phyloP scores from a whole-genome alignment of 2,888 invertebrate genomes.

The Eilema caniola region DNA sequence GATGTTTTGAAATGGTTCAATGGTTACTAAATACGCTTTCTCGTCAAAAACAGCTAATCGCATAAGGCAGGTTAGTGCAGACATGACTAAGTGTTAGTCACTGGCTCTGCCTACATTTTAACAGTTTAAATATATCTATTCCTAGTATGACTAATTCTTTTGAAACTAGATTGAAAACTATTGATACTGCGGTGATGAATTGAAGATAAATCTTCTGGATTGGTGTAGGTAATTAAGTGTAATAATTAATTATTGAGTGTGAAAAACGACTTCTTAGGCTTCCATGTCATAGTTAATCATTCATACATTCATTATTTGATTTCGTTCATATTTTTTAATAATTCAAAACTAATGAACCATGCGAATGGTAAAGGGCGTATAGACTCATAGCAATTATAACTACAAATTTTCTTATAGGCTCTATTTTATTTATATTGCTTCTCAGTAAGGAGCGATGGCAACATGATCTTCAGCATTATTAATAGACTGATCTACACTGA shows the following conservation, averaged over 20 bases:
- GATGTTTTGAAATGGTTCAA: too few relatives aligned
- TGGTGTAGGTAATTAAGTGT: background rate
- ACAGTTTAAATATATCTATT: conserved; percentile 24
- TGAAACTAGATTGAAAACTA: conserved; percentile 13
- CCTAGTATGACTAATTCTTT: conserved; percentile 21
- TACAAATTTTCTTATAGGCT: background rate
- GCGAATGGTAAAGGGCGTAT: too few relatives aligned
- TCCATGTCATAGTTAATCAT: background rate
- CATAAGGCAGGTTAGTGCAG: background rate
- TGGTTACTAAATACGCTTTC: too few relatives aligned
- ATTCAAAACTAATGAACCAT: too few relatives aligned
- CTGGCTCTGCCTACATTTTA: conserved; percentile 12
- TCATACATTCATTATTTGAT: background rate
- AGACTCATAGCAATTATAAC: too few relatives aligned
- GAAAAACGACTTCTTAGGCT: background rate
- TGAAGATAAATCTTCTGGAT: background rate
- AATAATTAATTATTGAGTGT: background rate
- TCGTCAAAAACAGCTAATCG: background rate
- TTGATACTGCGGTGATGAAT: conserved; percentile 9
- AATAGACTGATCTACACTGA: too few relatives aligned
- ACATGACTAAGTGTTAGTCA: conserved; percentile 19
- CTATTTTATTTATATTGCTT: background rate
- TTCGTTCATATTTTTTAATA: too few relatives aligned
- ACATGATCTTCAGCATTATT: too few relatives aligned
- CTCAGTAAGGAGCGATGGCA: too few relatives aligned